Conservation (phyloP, 2,797 vertebrate genomes). For the Acipenser transmontanus region DNA sequence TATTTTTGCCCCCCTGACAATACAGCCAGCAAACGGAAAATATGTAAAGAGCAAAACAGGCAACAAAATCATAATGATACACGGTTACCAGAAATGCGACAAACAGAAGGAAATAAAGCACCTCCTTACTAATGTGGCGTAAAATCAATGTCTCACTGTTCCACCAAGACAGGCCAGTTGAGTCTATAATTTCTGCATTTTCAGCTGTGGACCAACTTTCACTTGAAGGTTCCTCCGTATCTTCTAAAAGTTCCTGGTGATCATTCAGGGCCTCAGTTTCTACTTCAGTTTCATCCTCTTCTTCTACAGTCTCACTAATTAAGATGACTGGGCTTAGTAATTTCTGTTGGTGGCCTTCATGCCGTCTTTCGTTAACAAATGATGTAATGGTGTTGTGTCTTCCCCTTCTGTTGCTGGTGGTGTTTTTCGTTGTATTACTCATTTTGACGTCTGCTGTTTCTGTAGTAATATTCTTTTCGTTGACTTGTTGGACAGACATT, state of each 20-base stretch:
- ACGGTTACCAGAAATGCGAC: conserved; percentile 66
- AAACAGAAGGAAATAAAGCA: conserved; percentile 66
- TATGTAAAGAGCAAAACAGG: conserved; percentile 72
- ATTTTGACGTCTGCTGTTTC: neutral
- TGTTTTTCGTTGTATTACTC: conserved; percentile 7
- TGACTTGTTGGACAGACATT: too few species aligned
- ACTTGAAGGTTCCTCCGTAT: conserved; percentile 30
- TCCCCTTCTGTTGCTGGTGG: conserved; percentile 17
- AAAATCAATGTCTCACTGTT: conserved; percentile 46
- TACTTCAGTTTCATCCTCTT: conserved; percentile 39
- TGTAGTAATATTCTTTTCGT: neutral
- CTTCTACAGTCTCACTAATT: conserved; percentile 37
- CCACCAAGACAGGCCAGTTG: conserved; percentile 33
- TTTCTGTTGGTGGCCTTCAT: conserved; percentile 27
- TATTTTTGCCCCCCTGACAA: conserved; percentile 56
- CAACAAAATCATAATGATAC: conserved; percentile 75
- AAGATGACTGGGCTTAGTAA: conserved; percentile 37
- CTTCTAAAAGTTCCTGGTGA: conserved; percentile 18
- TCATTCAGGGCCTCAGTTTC: conserved; percentile 32
- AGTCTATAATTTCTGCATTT: conserved; percentile 37
- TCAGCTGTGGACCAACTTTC: conserved; percentile 30
- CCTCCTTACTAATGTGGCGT: conserved; percentile 57
- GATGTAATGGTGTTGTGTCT: neutral
- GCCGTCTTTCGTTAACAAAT: conserved; percentile 10
- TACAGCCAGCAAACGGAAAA: conserved; percentile 78